These are phyloP conservation scores for Sapajus apella DNA, from an alignment of 2,113 vertebrate species.

Conservation along the genomic window DNA sequence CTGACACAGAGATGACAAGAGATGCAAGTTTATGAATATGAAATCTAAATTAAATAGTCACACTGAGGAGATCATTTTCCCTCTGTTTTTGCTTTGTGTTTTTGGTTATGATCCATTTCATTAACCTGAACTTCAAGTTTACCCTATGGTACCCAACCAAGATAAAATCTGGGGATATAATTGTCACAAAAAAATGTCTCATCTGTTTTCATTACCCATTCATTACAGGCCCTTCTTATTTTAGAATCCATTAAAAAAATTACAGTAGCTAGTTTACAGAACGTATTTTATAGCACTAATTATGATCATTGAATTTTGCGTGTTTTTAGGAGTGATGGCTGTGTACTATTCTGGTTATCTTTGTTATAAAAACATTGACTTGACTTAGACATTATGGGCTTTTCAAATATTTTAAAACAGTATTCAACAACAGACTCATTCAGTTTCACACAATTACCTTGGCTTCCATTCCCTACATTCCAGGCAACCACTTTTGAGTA, in stretches of 20 bases:
- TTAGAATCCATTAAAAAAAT: slow-evolving; percentile 22
- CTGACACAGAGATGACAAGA: slow-evolving; percentile 43
- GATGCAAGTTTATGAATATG: background rate
- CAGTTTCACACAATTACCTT: slow-evolving; percentile 45
- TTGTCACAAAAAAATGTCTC: slow-evolving; percentile 15
- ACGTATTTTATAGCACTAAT: background rate
- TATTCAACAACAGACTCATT: slow-evolving; percentile 63
- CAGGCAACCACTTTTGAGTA: slow-evolving; percentile 31
- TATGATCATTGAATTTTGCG: slow-evolving; percentile 28
- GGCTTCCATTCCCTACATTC: slow-evolving; percentile 44
- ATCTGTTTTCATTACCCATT: slow-evolving; percentile 8
- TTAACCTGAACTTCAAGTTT: slow-evolving; percentile 29
- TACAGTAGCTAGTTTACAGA: background rate
- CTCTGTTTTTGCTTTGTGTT: background rate
- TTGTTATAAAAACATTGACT: slow-evolving; percentile 58
- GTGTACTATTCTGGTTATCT: background rate
- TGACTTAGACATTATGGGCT: slow-evolving; percentile 32
- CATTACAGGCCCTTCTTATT: background rate
- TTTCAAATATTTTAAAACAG: slow-evolving; percentile 57
- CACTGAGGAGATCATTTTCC: background rate
- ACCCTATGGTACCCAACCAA: background rate
- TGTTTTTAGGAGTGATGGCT: slow-evolving; percentile 7
- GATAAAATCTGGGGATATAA: background rate
- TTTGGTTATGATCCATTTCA: slow-evolving; percentile 38
- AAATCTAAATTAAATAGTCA: background rate